Evolutionary conservation across 2,797 vertebrate genomes (phyloP), one percentile per base, ranked within the genome.

Genomic region (Merluccius polli): DNA sequence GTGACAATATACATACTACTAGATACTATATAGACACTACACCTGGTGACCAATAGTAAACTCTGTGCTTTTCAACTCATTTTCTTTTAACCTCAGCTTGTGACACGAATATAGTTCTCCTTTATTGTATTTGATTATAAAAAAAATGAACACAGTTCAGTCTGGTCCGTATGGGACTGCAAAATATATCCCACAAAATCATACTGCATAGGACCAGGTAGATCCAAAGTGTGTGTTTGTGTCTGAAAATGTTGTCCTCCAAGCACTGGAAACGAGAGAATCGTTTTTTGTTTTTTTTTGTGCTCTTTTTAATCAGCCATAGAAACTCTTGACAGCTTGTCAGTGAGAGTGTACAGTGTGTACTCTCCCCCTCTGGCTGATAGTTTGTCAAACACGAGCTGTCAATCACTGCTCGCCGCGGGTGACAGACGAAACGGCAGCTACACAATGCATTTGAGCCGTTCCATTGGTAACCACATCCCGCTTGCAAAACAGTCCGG

Each of bases 231-330:
- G 63, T 67, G 63, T 67, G 63, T 67, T 11, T 67, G 24, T 67
- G 65, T 67, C 24, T 67, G 65, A 11, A 21, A 11, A 13, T 29
- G 65, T 29, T 52, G 44, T 52, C 18, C 6, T 52, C 44, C 44
- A 52, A 15, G n/a, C n/a, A n/a, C 18, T 52, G 44, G 44, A 52
- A 18, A 18, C 18, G 44, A 16, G 15, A 21, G 44, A 21, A 52
- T 52, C 15, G 44, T 52, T 52, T 52, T 52, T 10, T 59, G 52
- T 59, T 59, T 1, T n/a, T 59, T 24, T n/a, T 48, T 18, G 52
- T 21, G n/a, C 21, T 81, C 71, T 82, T 86, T 86, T 85, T 87
- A 88, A 90, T 89, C 87, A 88, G 79, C 74, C 2, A 67, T 71
- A 63, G 30, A 80, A 81, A 85, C 83, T 77, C 78, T 8, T 75